Conservation (phyloP, 2,888 invertebrate species). For the Acanthosepion lycidas region DNA sequence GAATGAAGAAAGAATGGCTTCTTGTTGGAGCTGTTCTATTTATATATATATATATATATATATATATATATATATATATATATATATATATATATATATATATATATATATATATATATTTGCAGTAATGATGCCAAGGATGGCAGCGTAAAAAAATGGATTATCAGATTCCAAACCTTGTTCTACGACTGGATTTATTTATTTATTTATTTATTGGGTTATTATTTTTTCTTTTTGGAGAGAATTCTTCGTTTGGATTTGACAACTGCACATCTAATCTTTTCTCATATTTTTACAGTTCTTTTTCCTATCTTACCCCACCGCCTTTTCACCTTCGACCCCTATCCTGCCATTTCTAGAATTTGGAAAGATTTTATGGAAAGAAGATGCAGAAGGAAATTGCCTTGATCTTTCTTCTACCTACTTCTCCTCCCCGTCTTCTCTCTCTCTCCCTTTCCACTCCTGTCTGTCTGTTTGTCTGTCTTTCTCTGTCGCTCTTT, state of each 20-base stretch:
- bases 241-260: neutral
- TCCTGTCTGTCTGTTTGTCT: too few relatives aligned
- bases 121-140: neutral
- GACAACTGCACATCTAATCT: neutral
- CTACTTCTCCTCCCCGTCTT: too few relatives aligned
- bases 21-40: too few relatives aligned
- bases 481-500: too few relatives aligned
- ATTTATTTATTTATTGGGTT: neutral
- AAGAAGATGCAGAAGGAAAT: neutral
- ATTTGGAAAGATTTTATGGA: neutral
- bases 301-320: neutral
- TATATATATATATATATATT: too few relatives aligned
- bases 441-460: too few relatives aligned
- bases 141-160: neutral
- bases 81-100: too few relatives aligned
- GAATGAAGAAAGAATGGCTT: too few relatives aligned
- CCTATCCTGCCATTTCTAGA: neutral
- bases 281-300: neutral
- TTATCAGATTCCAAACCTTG: neutral
- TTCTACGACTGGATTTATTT: neutral
- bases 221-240: neutral
- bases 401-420: too few relatives aligned
- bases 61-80: neutral
- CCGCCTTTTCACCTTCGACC: neutral
- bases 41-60: too few relatives aligned